Percentiles rank a stretch among this genome's conserved stretches.
Conservation (phyloP, 1,140 invertebrate genomes). For the Drosophila subpulchrella region DNA sequence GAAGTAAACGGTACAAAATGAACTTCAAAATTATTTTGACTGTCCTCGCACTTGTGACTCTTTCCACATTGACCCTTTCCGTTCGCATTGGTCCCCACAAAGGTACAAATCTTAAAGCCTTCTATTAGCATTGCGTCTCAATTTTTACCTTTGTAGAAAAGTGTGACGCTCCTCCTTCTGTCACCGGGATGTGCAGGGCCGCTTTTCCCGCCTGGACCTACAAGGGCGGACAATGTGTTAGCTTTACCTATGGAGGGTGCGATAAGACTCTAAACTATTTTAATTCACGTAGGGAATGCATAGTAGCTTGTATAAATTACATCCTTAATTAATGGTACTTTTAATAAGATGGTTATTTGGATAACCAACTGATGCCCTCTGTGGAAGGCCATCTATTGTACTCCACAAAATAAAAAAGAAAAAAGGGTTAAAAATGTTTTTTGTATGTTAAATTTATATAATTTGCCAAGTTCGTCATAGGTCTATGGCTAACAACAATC, state of each 20-base stretch:
- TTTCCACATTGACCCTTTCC: neutral
- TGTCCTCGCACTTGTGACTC: neutral
- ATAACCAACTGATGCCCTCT: slow-evolving; percentile 14
- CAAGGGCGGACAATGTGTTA: neutral
- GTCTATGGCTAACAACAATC: no score
- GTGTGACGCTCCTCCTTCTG: neutral
- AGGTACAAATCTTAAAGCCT: neutral
- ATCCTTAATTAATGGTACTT: no score
- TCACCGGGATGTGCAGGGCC: neutral
- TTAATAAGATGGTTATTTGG: slow-evolving; percentile 17
- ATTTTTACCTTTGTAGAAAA: neutral
- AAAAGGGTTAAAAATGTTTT: no score
- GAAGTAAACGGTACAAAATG: neutral
- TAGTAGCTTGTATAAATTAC: slow-evolving; percentile 5
- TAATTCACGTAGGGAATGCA: neutral
- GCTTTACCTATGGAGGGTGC: neutral
- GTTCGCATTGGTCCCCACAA: neutral
- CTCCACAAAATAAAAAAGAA: slow-evolving; percentile 25
- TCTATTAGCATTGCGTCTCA: neutral
- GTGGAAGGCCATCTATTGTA: neutral
- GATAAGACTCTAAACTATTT: neutral
- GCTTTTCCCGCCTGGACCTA: neutral
- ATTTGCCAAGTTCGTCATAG: no score
- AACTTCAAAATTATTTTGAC: neutral
- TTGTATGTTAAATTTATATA: no score